These are phyloP conservation scores for Cephus runcator DNA, from an alignment of 2,888 invertebrate genomes.

Conservation along the genomic window DNA sequence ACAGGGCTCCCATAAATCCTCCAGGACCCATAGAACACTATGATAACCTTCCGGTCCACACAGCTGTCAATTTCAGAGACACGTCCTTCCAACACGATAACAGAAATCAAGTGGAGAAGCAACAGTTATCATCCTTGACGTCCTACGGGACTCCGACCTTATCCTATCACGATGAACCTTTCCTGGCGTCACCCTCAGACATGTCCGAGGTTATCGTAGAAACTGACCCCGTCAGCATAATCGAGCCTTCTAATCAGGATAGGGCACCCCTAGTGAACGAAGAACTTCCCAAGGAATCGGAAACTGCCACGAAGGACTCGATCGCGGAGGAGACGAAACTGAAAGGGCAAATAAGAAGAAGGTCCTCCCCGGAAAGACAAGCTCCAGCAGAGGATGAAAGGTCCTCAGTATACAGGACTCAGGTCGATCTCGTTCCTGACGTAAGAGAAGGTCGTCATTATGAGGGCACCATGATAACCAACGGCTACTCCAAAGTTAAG, in stretches of 20 bases:
- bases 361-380: slow-evolving; percentile 8
- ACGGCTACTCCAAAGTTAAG: slow-evolving; percentile 17
- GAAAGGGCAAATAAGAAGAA: neutral
- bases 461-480: slow-evolving; percentile 4
- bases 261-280: neutral
- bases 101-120: neutral
- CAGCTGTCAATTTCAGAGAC: slow-evolving; percentile 2
- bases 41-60: neutral
- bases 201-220: neutral
- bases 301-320: neutral
- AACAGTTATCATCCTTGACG: slow-evolving; percentile 10
- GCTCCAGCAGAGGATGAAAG: slow-evolving; percentile 10
- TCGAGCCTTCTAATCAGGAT: neutral
- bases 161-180: slow-evolving; percentile 5
- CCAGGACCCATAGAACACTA: slow-evolving; percentile 1
- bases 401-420: slow-evolving; percentile 5
- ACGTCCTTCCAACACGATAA: slow-evolving; percentile 3
- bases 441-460: slow-evolving; percentile 12
- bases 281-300: slow-evolving; percentile 1
- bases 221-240: neutral
- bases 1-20: slow-evolving; percentile 6
- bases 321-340: slow-evolving; percentile 3
- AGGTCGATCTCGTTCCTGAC: slow-evolving; percentile 14
- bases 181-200: slow-evolving; percentile 12
- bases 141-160: slow-evolving; percentile 17